phyloP scores from a whole-genome alignment of 2,113 vertebrate genomes.

The Erythrocercus mccallii region DNA sequence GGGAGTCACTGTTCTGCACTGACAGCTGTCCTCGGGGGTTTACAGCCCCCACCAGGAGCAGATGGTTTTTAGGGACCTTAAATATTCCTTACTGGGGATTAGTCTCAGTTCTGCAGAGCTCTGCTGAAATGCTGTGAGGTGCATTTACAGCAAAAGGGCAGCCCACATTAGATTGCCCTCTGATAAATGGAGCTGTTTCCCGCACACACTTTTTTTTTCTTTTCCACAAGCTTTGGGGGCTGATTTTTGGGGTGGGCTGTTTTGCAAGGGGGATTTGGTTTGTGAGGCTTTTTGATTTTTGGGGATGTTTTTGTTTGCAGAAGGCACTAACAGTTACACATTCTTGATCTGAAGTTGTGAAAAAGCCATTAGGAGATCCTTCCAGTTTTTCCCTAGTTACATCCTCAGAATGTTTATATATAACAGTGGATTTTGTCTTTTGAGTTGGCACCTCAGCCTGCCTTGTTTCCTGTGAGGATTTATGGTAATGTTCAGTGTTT shows the following conservation, averaged over 20 bases:
- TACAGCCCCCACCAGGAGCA: background rate
- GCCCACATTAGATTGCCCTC: background rate
- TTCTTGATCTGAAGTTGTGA: background rate
- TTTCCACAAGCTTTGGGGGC: background rate
- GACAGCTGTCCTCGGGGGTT: rapidly evolving
- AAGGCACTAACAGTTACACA: background rate
- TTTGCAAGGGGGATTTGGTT: background rate
- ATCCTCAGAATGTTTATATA: background rate
- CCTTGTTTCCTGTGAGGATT: background rate
- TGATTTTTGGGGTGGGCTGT: background rate
- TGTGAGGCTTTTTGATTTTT: background rate
- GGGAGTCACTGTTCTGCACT: rapidly evolving
- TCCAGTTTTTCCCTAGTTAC: background rate
- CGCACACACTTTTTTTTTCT: background rate
- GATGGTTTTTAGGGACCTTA: background rate
- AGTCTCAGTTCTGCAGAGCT: background rate
- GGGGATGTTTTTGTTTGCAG: background rate
- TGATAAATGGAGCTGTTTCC: background rate
- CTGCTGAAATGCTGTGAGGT: background rate
- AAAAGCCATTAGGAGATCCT: background rate
- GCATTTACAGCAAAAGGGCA: background rate
- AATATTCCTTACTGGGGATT: background rate
- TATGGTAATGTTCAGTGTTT: background rate
- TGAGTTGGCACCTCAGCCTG: background rate
- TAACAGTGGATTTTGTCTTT: background rate